Evolutionary conservation across 2,888 invertebrate genomes (phyloP).

Genomic region (Volucella inflata): DNA sequence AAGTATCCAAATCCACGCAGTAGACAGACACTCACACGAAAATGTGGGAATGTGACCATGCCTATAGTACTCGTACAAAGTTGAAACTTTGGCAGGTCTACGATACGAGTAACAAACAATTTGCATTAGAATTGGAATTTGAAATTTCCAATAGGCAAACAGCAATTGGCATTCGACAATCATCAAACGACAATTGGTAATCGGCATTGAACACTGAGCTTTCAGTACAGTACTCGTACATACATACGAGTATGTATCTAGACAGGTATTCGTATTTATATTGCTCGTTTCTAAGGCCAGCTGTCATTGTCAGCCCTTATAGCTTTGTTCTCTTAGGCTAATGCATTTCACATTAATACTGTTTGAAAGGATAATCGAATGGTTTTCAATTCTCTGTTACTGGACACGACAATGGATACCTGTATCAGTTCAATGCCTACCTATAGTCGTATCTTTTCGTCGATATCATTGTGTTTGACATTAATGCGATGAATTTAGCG

Average conservation of each 20-base stretch:
- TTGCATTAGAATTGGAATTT: conserved; percentile 68
- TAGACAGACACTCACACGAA: neutral
- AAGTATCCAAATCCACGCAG: conserved; percentile 42
- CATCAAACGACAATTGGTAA: neutral
- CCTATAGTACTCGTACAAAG: conserved; percentile 4
- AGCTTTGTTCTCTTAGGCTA: conserved; percentile 23
- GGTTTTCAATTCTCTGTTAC: conserved; percentile 1
- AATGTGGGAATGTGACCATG: conserved; percentile 11
- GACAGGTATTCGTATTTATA: too few relatives aligned
- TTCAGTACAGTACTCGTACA: too few relatives aligned
- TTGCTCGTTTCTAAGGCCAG: neutral
- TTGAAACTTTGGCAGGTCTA: conserved; percentile 56
- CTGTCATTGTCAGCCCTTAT: conserved; percentile 3
- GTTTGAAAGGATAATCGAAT: conserved; percentile 6
- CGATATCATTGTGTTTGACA: conserved; percentile 12
- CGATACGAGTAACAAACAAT: conserved; percentile 58
- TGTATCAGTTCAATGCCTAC: neutral
- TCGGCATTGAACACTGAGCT: too few relatives aligned
- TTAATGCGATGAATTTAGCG: conserved; percentile 12
- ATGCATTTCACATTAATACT: conserved; percentile 61
- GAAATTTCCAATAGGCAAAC: neutral
- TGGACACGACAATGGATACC: neutral
- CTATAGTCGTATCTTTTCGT: neutral
- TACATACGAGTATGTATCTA: too few relatives aligned
- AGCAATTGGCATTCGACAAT: neutral